Evolutionary conservation across 2,797 vertebrate genomes (phyloP).

Genomic region (Rhyacichthys aspro): DNA sequence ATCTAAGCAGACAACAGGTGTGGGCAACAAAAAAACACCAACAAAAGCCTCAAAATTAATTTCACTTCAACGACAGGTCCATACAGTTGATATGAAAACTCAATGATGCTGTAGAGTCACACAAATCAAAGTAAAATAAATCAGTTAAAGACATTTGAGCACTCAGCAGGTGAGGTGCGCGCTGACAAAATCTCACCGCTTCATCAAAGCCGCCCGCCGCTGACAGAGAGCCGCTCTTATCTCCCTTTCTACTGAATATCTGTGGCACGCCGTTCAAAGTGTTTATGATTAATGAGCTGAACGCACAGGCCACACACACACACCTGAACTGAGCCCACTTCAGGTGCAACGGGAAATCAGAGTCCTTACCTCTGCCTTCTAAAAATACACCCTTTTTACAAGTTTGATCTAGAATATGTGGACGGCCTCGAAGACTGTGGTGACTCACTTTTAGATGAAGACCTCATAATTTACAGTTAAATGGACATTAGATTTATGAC

Average conservation of each 20-base stretch:
- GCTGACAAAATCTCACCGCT: slow-evolving; percentile 18
- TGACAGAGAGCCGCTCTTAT: slow-evolving; percentile 50
- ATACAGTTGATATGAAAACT: slow-evolving; percentile 7
- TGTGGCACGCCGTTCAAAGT: slow-evolving; percentile 41
- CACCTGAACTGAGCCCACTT: slow-evolving; percentile 9
- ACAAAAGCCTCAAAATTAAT: slow-evolving; percentile 1
- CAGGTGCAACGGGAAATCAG: slow-evolving; percentile 14
- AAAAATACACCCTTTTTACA: not conserved
- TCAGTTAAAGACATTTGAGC: slow-evolving; percentile 18
- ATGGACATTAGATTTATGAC: too few relatives aligned
- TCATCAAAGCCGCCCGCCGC: slow-evolving; percentile 42
- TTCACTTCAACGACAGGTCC: not conserved
- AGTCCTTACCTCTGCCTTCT: slow-evolving; percentile 10
- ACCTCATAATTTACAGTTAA: not conserved
- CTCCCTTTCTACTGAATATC: slow-evolving; percentile 34
- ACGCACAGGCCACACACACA: slow-evolving; percentile 34
- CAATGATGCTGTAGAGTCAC: not conserved
- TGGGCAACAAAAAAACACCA: not conserved
- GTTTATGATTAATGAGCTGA: slow-evolving; percentile 61
- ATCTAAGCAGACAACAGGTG: slow-evolving; percentile 6
- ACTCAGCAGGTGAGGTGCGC: slow-evolving; percentile 34
- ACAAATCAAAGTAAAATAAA: slow-evolving; percentile 2
- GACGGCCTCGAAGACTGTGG: too few relatives aligned
- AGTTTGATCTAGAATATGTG: not conserved
- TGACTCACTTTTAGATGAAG: not conserved